phyloP scores from a whole-genome alignment of 2,113 vertebrate genomes.

The Saiga tatarica region DNA sequence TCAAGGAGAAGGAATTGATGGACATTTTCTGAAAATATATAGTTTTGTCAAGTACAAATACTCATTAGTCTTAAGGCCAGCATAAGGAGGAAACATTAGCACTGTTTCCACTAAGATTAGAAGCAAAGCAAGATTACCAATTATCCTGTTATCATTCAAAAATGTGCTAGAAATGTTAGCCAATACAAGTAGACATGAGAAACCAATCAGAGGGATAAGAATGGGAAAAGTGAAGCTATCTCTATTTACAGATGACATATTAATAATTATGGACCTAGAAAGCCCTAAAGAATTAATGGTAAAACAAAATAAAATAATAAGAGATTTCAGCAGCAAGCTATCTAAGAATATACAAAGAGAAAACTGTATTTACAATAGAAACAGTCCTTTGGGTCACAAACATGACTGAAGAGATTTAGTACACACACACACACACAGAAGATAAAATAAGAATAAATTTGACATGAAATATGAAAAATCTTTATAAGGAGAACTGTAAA shows the following conservation, averaged over 20 bases:
- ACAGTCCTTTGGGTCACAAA: background rate
- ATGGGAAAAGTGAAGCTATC: background rate
- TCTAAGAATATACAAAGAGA: background rate
- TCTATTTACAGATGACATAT: background rate
- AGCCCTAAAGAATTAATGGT: background rate
- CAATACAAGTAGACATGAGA: background rate
- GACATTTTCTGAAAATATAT: background rate
- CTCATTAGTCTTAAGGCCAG: background rate
- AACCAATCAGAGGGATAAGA: background rate
- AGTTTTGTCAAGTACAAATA: background rate
- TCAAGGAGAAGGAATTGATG: background rate
- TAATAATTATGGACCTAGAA: background rate
- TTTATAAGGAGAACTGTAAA: background rate
- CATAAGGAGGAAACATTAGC: background rate
- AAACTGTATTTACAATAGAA: background rate
- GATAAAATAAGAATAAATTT: background rate
- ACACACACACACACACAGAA: background rate
- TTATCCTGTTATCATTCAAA: background rate
- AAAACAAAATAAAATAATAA: slow-evolving; percentile 1
- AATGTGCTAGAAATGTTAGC: background rate
- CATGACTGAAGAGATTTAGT: background rate
- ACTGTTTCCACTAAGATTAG: background rate
- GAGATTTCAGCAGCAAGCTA: background rate
- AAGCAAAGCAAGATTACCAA: background rate
- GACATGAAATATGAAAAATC: background rate